Base-by-base conservation (phyloP, 2,888 invertebrate genomes). In the Netelia fuscicornis region DNA sequence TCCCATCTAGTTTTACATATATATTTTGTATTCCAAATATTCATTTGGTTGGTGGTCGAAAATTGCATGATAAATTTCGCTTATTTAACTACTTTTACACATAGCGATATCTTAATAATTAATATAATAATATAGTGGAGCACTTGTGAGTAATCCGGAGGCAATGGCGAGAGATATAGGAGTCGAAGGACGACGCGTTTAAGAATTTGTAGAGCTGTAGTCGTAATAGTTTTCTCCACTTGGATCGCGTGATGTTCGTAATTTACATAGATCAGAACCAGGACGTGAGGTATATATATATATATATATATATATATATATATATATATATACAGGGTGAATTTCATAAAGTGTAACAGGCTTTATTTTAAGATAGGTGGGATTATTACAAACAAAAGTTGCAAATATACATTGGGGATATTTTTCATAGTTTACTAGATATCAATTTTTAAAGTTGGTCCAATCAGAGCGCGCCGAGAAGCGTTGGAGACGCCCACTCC, bases 221-320 rank as follows among this genome's bases (percentile, higher is more conserved):
- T 5, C 30, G 30, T 30, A 62, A 62, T 1, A 25, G 25, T 54
- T 56, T 56, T 56, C 56, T 56, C 20, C 17, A 0, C 20, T 2
- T 23, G n/a, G 20, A 62, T 74, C 74, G 74, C 74, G 48, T 48
- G 74, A 74, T 62, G 11, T 8, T 25, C 62, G 74, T n/a, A 23
- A 48, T 44, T 11, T 44, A 62, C 25, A 48, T 74, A 13, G 44
- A 60, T 44, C 56, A 56, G n/a, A 9, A 56, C 8, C 11, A 52
- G n/a, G 6, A n/a, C 30, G 30, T 30, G 30, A 5, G 30, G 11
- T 48, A 13, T 8, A 48, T 48, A 48, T 13, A 13, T 13, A 17
- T 17, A 17, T 17, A 17, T 17, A 17, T 17, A 17, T n/a, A n/a
- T n/a, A n/a, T n/a, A n/a, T 48, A 13, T 8, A 48, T 48, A 48